Evolutionary conservation across 92 coral and sea anemone genomes (phyloP).

Genomic region (Phenganax marumi): DNA sequence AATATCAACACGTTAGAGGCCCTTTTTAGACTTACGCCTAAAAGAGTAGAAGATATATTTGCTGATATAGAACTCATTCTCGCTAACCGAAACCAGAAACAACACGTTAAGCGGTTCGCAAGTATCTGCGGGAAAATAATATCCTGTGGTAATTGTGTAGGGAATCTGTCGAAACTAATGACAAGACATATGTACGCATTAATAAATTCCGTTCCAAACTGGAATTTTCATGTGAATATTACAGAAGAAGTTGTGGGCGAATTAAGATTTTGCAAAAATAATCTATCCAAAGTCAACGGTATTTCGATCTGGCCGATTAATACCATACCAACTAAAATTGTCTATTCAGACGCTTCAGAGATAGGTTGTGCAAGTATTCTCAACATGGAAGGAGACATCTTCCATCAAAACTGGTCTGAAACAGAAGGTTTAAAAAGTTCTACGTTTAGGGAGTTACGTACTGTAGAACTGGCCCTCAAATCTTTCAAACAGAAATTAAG

Average conservation of each 20-base stretch:
- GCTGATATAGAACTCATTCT: slow-evolving; percentile 29
- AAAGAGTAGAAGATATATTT: slow-evolving; percentile 30
- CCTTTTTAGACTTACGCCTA: slow-evolving; percentile 37
- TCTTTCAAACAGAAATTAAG: slow-evolving; percentile 39
- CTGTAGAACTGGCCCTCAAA: slow-evolving; percentile 50
- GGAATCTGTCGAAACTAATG: slow-evolving; percentile 53
- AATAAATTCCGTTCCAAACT: slow-evolving; percentile 37
- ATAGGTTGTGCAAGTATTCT: too few relatives aligned
- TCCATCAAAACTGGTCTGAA: too few relatives aligned
- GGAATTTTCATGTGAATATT: slow-evolving; percentile 37
- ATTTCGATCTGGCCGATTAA: slow-evolving; percentile 42
- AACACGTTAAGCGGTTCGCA: slow-evolving; percentile 45
- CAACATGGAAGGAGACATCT: too few relatives aligned
- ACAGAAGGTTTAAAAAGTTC: slow-evolving; percentile 47
- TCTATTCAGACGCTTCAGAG: too few relatives aligned
- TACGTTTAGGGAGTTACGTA: slow-evolving; percentile 51
- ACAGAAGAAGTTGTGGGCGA: slow-evolving; percentile 27
- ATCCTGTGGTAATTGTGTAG: slow-evolving; percentile 52
- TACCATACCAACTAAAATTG: slow-evolving; percentile 33
- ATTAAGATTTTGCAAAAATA: slow-evolving; percentile 37
- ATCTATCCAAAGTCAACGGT: slow-evolving; percentile 38
- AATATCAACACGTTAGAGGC: slow-evolving; percentile 35
- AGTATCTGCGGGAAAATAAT: slow-evolving; percentile 43
- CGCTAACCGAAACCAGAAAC: background rate
- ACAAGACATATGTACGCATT: slow-evolving; percentile 46